Evolutionary conservation across 1,140 invertebrate genomes (phyloP).

Genomic region (Pseudoatta argentina): DNA sequence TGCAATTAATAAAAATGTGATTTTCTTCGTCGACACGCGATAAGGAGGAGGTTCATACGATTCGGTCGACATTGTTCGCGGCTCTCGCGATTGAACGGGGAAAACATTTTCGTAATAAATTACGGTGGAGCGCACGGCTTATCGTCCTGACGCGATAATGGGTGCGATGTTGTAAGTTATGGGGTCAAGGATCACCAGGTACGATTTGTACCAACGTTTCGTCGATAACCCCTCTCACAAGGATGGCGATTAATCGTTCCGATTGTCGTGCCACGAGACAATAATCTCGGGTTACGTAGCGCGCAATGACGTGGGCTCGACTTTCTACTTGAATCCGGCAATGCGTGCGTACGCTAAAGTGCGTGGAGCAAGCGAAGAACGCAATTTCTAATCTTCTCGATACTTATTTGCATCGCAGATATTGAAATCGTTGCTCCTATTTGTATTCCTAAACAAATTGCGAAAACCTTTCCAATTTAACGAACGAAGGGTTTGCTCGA

Average conservation of each 20-base stretch:
- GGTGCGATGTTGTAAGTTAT: conserved; percentile 64
- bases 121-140: conserved; percentile 51
- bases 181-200: conserved; percentile 28
- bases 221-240: conserved; percentile 62
- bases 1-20: conserved; percentile 7
- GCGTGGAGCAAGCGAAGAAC: background rate
- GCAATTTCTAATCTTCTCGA: conserved; percentile 23
- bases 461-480: background rate
- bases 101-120: conserved; percentile 68
- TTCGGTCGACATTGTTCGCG: conserved; percentile 3
- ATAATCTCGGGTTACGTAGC: conserved; percentile 62
- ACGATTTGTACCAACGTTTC: conserved; percentile 73
- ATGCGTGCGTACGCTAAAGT: background rate
- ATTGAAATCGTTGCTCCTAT: background rate
- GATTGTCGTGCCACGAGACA: conserved; percentile 61
- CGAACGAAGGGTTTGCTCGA: background rate
- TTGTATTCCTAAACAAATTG: background rate
- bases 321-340: conserved; percentile 47
- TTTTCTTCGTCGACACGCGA: background rate
- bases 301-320: background rate
- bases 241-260: conserved; percentile 65
- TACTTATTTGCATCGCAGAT: background rate
- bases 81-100: conserved; percentile 17
- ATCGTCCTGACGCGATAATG: conserved; percentile 62
- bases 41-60: background rate